Evolutionary conservation across 1,140 invertebrate genomes (phyloP).

Genomic region (Drosophila mojavensis): DNA sequence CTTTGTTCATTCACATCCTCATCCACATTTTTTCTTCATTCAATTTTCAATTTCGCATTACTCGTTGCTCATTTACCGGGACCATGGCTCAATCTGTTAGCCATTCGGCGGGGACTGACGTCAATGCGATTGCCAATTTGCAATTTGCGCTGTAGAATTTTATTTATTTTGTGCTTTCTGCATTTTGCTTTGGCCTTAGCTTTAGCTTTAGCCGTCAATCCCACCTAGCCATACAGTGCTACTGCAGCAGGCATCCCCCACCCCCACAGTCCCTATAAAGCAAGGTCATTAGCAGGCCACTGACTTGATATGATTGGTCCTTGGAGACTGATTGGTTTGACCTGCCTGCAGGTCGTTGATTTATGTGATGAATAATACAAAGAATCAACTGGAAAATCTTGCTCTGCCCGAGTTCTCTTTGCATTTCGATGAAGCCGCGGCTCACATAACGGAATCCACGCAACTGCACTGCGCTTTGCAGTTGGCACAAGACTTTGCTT

Average conservation of each 20-base stretch:
- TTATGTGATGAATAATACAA: slow-evolving; percentile 13
- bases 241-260: no score
- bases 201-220: not conserved
- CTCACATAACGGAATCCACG: not conserved
- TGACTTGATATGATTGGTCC: slow-evolving; percentile 58
- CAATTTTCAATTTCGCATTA: slow-evolving; percentile 15
- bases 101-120: slow-evolving; percentile 20
- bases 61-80: not conserved
- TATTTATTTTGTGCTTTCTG: not conserved
- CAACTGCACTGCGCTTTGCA: not conserved
- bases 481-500: not conserved
- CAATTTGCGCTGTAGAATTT: slow-evolving; percentile 24
- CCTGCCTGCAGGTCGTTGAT: slow-evolving; percentile 28
- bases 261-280: not conserved
- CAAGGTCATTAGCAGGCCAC: slow-evolving; percentile 64
- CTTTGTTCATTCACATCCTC: slow-evolving; percentile 7
- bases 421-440: not conserved
- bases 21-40: not conserved
- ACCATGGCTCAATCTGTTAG: not conserved
- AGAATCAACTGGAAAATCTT: not conserved
- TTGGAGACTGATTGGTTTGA: slow-evolving; percentile 33
- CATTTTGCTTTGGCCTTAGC: not conserved
- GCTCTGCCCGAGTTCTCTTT: no score
- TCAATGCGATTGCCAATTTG: slow-evolving; percentile 43
- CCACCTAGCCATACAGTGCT: not conserved